Base-by-base conservation (phyloP, 2,888 invertebrate species). In the Periphyllus acericola region DNA sequence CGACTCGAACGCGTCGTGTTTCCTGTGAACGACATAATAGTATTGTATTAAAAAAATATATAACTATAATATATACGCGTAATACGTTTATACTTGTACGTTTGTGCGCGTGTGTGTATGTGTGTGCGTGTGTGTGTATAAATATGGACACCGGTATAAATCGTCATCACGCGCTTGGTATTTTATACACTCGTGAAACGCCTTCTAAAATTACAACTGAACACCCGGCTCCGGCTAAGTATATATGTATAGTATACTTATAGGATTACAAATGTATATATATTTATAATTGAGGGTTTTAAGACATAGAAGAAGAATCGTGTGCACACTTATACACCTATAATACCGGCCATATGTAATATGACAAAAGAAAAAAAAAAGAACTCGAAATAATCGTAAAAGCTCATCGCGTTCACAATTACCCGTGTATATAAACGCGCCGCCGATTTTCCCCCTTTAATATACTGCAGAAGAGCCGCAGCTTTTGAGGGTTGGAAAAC, bases 401-500 rank as follows among this genome's bases (percentile, higher is more conserved):
- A 74, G 74, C 74, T 74, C 74, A 74, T 74, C 74, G 34, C 68
- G 19, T 21, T 71, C 36, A 25, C 60, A 60, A 81, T 81, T 71
- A 71, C 81, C 19, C 83, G 25, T 32, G 55, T 46, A 46, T 21
- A 75, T 36, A 83, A 34, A 74, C 52, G 6, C 68, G 19, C 32
- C 85, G 66, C 17, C 36, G 68, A 68, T 46, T 74, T 79, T 71
- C 78, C 85, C 85, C 76, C 71, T 85, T 85, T 78, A 85, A 83
- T 75, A 5, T 19, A 83, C 83, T 40, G 60, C 83, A 55, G 17
- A 66, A 79, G 36, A 34, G 17, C 29, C n/a, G 72, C 46, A 81
- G 81, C 87, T 87, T 87, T 81, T 36, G 79, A 46, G 85, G 87
- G 74, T 66, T 14, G 80, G 40, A 74, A 87, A 87, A 87, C 87